phyloP scores from a whole-genome alignment of 2,797 vertebrate genomes.

The Silurus aristotelis region DNA sequence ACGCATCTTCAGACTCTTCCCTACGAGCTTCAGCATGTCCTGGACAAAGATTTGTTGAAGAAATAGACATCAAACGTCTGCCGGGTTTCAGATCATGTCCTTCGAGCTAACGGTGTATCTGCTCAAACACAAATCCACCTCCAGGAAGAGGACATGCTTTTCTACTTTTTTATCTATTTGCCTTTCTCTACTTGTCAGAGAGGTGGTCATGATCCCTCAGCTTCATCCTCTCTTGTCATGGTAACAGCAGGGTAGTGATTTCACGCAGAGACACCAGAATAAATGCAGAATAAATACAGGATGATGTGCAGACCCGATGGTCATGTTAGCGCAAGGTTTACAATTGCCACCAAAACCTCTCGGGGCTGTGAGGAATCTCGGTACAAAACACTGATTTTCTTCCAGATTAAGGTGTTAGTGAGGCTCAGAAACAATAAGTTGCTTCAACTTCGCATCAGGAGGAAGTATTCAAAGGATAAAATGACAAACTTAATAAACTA shows the following conservation, averaged over 20 bases:
- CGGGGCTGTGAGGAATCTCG: background rate
- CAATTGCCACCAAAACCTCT: background rate
- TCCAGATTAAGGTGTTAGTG: background rate
- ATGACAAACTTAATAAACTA: too few relatives aligned
- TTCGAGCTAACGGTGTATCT: background rate
- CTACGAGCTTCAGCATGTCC: background rate
- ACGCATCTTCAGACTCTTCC: background rate
- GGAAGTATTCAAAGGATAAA: too few relatives aligned
- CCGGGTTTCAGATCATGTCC: background rate
- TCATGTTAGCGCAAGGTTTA: background rate
- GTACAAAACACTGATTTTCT: background rate
- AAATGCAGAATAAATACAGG: background rate
- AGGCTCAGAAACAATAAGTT: background rate
- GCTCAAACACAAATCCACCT: background rate
- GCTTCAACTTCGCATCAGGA: background rate
- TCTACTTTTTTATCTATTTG: background rate
- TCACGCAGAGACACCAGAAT: conserved; percentile 10
- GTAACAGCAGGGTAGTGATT: conserved; percentile 28
- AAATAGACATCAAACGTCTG: background rate
- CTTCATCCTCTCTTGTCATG: background rate
- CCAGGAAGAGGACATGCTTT: background rate
- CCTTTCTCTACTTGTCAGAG: background rate
- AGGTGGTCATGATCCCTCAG: background rate
- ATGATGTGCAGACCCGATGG: background rate
- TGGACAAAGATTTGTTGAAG: background rate